A percentile compares a stretch with the other conserved stretches of the same genome.
Conservation (phyloP, 2,797 vertebrate genomes). For the Prionace glauca region DNA sequence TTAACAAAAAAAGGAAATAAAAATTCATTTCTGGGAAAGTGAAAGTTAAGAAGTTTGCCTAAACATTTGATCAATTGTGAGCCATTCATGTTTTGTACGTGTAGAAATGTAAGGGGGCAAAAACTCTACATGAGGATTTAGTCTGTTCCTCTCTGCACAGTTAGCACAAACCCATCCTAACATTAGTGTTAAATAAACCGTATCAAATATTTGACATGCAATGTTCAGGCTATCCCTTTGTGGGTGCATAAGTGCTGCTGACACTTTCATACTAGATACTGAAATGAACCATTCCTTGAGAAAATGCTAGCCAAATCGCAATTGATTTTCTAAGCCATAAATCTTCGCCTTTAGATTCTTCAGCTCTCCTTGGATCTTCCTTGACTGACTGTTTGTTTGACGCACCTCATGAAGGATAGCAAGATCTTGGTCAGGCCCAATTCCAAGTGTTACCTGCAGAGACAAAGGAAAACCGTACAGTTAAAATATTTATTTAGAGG, state of each 20-base stretch:
- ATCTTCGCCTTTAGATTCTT: conserved; percentile 85
- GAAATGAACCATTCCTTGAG: neutral
- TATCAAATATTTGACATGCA: neutral
- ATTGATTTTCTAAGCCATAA: conserved; percentile 79
- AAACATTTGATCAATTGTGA: neutral
- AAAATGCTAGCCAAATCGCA: conserved; percentile 65
- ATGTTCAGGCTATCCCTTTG: neutral
- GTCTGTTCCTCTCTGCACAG: neutral
- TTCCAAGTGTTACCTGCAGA: conserved; percentile 67
- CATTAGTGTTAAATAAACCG: neutral
- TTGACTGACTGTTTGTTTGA: conserved; percentile 72
- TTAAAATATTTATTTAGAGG: neutral
- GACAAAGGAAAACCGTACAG: neutral
- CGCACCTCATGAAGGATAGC: conserved; percentile 79
- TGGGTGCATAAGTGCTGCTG: neutral
- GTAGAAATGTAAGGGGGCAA: neutral
- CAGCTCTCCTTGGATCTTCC: conserved; percentile 82
- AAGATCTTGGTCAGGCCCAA: conserved; percentile 79
- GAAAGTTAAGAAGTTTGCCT: neutral
- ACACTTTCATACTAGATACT: neutral
- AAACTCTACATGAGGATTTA: neutral
- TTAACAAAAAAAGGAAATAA: neutral
- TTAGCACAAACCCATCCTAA: neutral
- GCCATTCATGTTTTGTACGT: neutral
- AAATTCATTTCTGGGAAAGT: neutral